Evolutionary conservation across 2,113 vertebrate species (phyloP).

Genomic region (Psilopsiagon aymara): DNA sequence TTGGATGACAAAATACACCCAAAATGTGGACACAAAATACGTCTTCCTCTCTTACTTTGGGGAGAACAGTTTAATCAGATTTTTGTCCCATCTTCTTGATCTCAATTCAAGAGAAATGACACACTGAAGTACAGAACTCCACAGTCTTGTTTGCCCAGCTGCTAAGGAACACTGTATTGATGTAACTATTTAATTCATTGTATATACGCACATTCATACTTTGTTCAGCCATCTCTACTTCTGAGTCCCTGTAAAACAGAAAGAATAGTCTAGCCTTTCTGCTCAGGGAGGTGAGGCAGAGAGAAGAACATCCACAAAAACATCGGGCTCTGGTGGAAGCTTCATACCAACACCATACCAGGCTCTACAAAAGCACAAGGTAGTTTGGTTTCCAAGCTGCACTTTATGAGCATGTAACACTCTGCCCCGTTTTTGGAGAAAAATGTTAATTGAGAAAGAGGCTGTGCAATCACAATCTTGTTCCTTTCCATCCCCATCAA

Average conservation of each 20-base stretch:
- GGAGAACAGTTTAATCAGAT: neutral
- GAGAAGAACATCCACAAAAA: fast-evolving
- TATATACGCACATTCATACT: neutral
- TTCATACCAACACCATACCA: neutral
- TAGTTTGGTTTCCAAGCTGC: neutral
- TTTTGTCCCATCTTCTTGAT: neutral
- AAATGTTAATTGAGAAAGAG: neutral
- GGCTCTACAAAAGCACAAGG: neutral
- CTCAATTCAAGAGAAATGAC: neutral
- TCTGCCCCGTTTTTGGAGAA: neutral
- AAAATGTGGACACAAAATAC: neutral
- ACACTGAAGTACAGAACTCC: neutral
- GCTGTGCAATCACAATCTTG: neutral
- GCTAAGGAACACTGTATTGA: neutral
- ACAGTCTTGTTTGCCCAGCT: neutral
- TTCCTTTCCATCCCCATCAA: neutral
- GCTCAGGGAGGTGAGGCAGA: neutral
- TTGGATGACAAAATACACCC: neutral
- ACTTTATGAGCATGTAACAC: neutral
- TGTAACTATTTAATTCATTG: neutral
- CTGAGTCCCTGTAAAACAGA: neutral
- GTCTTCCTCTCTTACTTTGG: neutral
- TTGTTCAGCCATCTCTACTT: neutral
- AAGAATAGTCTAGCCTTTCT: neutral
- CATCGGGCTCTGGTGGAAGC: neutral